Base-by-base conservation (phyloP, 2,888 invertebrate species). In the Agriopis aurantiaria region DNA sequence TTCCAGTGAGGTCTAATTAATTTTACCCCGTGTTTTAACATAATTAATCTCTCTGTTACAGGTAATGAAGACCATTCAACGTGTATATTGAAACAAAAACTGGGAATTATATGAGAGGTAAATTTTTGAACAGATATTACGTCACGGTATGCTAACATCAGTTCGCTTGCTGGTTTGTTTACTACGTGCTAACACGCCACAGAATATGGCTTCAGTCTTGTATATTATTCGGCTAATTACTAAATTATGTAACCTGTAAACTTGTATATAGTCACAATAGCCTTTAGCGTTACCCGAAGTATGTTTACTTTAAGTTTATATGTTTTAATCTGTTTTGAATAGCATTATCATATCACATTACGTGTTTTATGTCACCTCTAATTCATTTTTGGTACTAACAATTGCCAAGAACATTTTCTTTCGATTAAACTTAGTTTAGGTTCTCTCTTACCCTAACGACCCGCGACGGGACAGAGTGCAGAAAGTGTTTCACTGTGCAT, bases 81-180 rank as follows among this genome's bases (percentile, higher is more conserved):
- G 86, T 81, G 85, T 89, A 81, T 85, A 85, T 88, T 89, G 88
- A 90, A 86, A 84, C 75, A 81, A 83, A 67, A 84, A 84, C 87
- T 87, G 83, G 89, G 86, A 88, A 85, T 89, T 90, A 84, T 90
- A 90, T 89, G 90, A 89, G 86, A 90, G 90, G 90, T 90, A 90
- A 89, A 79, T 85, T 78, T 80, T 61, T 72, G 57, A 78, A 68
- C 69, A 79, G 74, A 78, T 75, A 73, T 72, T 75, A 67, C 65
- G 73, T 71, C 72, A 77, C 68, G 49, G 51, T 58, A 40, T 53
- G 65, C 65, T 69, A 65, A 69, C 65, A 56, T 43, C 41, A 51
- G 68, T 53, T 17, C 41, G 70, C 66, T 67, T 67, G 58, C 59
- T 75, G 80, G 78, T 79, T 80, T 78, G 77, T 73, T 71, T 51